Evolutionary conservation across 2,113 vertebrate species (phyloP).

Genomic region (Rynchops niger): DNA sequence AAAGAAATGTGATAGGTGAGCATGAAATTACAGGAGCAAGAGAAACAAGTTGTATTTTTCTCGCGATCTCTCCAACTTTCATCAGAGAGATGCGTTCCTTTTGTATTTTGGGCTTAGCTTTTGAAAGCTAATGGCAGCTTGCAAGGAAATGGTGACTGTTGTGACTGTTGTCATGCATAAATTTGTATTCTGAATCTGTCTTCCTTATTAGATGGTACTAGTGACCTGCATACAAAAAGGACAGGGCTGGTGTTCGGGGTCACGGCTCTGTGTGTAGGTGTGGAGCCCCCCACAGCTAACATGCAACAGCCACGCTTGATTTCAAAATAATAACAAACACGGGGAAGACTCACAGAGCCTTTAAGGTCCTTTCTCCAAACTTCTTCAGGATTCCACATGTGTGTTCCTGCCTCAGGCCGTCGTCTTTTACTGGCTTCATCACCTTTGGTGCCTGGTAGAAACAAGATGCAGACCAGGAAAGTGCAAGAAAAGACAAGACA

Average conservation of each 20-base stretch:
- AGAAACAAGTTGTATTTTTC: neutral
- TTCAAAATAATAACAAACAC: accelerated
- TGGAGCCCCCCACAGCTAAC: neutral
- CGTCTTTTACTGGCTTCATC: conserved; percentile 53
- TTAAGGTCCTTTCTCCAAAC: conserved; percentile 27
- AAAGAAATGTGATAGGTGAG: neutral
- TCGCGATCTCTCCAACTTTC: accelerated
- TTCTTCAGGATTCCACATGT: conserved; percentile 42
- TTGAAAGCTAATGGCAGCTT: too few species aligned
- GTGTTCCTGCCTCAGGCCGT: conserved; percentile 31
- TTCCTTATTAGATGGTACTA: neutral
- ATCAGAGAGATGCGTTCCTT: neutral
- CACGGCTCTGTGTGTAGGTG: neutral
- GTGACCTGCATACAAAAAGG: neutral
- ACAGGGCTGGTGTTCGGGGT: neutral
- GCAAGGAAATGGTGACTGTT: neutral
- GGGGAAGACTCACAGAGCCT: conserved; percentile 51
- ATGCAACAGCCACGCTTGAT: accelerated
- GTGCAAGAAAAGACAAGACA: neutral
- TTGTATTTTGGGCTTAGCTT: neutral
- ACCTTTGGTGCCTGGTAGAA: conserved; percentile 36
- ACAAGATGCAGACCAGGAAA: neutral
- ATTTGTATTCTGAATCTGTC: too few species aligned
- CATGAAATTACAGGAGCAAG: neutral
- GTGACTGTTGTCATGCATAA: neutral